Evolutionary conservation across 2,888 invertebrate species (phyloP).

Genomic region (Syrista parreyssii): DNA sequence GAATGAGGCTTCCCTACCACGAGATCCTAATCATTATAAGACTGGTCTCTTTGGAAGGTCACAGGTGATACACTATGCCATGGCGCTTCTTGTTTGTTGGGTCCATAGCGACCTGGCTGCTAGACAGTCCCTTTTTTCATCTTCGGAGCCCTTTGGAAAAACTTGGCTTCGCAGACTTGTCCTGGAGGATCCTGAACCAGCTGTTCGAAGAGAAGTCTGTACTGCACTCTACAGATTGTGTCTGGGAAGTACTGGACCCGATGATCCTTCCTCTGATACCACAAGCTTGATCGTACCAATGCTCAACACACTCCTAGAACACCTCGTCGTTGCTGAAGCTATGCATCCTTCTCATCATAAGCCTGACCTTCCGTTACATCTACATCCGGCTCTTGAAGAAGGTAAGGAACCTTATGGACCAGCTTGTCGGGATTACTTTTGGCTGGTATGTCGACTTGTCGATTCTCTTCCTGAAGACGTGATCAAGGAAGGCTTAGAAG

Average conservation of each 20-base stretch:
- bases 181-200: constrained; percentile 92
- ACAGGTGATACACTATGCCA: constrained; percentile 89
- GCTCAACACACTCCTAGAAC: constrained; percentile 82
- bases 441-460: constrained; percentile 89
- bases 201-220: constrained; percentile 91
- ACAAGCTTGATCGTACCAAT: constrained; percentile 77
- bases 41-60: constrained; percentile 94
- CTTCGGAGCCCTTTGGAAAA: constrained; percentile 75
- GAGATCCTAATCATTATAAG: constrained; percentile 86
- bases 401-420: constrained; percentile 96
- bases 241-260: constrained; percentile 71
- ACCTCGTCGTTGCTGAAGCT: constrained; percentile 85
- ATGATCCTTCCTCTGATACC: constrained; percentile 64
- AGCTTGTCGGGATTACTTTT: constrained; percentile 94
- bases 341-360: constrained; percentile 74
- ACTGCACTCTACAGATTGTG: constrained; percentile 92
- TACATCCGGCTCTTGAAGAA: constrained; percentile 76
- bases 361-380: constrained; percentile 62
- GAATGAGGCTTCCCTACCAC: constrained; percentile 84
- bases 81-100: constrained; percentile 93
- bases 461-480: constrained; percentile 86
- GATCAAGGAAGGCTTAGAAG: constrained; percentile 73
- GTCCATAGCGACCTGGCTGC: constrained; percentile 88
- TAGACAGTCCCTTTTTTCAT: constrained; percentile 79
- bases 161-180: constrained; percentile 86